These are phyloP conservation scores for Drosophila nasuta DNA, from an alignment of 1,140 invertebrate species.

Conservation along the genomic window DNA sequence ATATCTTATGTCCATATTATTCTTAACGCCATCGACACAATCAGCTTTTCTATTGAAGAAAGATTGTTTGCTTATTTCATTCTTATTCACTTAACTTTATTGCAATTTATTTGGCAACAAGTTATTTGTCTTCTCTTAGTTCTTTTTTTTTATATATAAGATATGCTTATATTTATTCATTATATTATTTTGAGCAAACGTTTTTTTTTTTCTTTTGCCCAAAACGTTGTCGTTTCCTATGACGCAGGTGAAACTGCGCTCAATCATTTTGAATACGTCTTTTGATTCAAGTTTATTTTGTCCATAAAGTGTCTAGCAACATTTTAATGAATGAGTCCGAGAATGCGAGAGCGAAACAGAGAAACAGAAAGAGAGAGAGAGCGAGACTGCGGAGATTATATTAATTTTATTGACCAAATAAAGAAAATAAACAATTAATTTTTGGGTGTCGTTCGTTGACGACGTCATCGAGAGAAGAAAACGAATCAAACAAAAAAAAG, in stretches of 20 bases:
- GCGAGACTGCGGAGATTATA: neutral
- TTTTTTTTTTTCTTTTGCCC: constrained; percentile 9
- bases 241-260: constrained; percentile 69
- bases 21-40: constrained; percentile 44
- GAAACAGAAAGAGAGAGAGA: too few species aligned
- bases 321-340: constrained; percentile 30
- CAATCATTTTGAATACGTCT: constrained; percentile 12
- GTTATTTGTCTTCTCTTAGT: constrained; percentile 6
- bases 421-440: constrained; percentile 22
- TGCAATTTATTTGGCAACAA: constrained; percentile 43
- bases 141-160: neutral
- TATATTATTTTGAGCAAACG: neutral
- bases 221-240: constrained; percentile 16
- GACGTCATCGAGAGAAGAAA: constrained; percentile 28
- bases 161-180: constrained; percentile 29
- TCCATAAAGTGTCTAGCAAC: constrained; percentile 10
- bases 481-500: constrained; percentile 19
- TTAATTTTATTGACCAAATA: constrained; percentile 4
- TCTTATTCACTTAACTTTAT: constrained; percentile 46
- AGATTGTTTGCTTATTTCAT: constrained; percentile 42
- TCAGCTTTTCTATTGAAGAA: constrained; percentile 41
- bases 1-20: constrained; percentile 33
- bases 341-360: too few species aligned
- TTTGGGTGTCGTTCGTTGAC: constrained; percentile 18
- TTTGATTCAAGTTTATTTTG: constrained; percentile 25